Evolutionary conservation across 2,797 vertebrate genomes (phyloP).

Genomic region (Salarias fasciatus): DNA sequence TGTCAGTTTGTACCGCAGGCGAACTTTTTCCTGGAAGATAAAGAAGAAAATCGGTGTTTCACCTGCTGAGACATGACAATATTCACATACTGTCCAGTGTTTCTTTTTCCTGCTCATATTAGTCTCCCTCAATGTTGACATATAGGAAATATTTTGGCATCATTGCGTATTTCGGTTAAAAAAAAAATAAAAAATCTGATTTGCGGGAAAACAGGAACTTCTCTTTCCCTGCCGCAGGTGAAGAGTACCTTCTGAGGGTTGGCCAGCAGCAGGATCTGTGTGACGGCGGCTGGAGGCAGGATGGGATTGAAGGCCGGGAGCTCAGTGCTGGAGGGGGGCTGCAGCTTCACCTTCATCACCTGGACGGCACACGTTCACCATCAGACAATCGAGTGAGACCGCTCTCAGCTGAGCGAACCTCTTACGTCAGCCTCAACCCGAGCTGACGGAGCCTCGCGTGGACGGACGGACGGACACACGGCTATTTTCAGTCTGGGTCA

Average conservation of each 20-base stretch:
- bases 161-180: too few relatives aligned
- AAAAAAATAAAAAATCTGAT: too few relatives aligned
- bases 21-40: conserved; percentile 92
- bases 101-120: too few relatives aligned
- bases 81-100: too few relatives aligned
- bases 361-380: conserved; percentile 59
- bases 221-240: too few relatives aligned
- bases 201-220: too few relatives aligned
- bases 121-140: too few relatives aligned
- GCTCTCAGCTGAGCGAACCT: too few relatives aligned
- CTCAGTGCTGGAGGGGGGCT: conserved; percentile 92
- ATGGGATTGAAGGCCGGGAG: conserved; percentile 95
- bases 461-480: background rate
- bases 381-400: too few relatives aligned
- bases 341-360: conserved; percentile 97
- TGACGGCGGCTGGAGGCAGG: conserved; percentile 92
- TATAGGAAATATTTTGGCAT: too few relatives aligned
- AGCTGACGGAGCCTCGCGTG: too few relatives aligned
- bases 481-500: background rate
- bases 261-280: conserved; percentile 94
- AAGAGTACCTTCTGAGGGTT: conserved; percentile 94
- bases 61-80: too few relatives aligned
- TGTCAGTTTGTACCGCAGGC: conserved; percentile 94
- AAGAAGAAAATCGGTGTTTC: background rate
- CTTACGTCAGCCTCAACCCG: background rate